Base-by-base conservation (phyloP, 2,113 vertebrate genomes). In the Brachyhypopomus occidentalis region DNA sequence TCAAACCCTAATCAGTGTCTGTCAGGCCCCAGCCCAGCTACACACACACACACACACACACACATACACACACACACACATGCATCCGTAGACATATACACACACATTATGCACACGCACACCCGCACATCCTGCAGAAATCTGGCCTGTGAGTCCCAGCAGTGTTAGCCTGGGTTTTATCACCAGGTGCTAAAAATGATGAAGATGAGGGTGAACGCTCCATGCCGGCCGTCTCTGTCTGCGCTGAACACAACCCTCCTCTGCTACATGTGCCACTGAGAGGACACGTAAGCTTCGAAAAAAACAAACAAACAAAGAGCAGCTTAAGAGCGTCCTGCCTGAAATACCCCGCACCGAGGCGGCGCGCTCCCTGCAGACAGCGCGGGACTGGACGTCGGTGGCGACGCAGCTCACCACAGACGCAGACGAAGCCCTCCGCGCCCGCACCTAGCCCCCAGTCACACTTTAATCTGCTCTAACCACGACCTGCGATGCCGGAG, bases 361-460 rank as follows among this genome's bases (percentile, higher is more conserved):
- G 3, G 30, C 30, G 30, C 3, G 30, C 30, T 30, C 30, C 30
- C 30, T 30, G 30, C 30, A 30, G 30, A 30, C 30, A 3, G 30
- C 30, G 30, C 30, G 30, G 30, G 30, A 30, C 30, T 30, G 30
- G 30, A 30, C 30, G 30, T 30, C 30, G 30, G 30, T 78, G 87
- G 87, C 88, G 83, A 86, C 76, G 88, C 82, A 86, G 84, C 89
- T 45, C 41, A 48, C 52, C 67, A 84, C 88, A 89, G 25, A 45
- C 52, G 22, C 48, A 55, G 22, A 52, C 20, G 73, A 19, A 60
- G 5, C 64, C 66, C 36, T 52, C 11, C 38, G 74, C 80, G 55
- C 69, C 83, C 30, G 77, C 19, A n/a, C 41, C 80, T 74, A 36
- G 52, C 34, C 6, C 58, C 55, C 34, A 75, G 60, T 62, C 36